phyloP scores from a whole-genome alignment of 2,113 vertebrate species.

The Piprites chloris region DNA sequence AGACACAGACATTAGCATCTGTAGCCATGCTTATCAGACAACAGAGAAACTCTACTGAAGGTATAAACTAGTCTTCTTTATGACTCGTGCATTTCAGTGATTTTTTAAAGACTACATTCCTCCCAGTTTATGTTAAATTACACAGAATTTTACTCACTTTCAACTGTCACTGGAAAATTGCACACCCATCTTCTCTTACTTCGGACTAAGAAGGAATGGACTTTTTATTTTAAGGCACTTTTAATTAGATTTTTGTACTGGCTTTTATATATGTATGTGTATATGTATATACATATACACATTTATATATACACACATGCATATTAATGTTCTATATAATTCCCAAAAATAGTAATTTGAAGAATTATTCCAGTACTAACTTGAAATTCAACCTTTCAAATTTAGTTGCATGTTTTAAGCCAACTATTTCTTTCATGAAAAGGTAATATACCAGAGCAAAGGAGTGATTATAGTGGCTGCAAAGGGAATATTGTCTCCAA shows the following conservation, averaged over 20 bases:
- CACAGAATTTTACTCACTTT: neutral
- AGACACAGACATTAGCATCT: neutral
- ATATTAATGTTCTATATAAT: neutral
- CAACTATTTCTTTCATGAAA: neutral
- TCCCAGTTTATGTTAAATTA: neutral
- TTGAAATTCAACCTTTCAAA: neutral
- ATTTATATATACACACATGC: neutral
- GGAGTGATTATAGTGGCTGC: neutral
- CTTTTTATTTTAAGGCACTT: neutral
- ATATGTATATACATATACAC: rapidly evolving
- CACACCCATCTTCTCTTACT: neutral
- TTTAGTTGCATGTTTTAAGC: neutral
- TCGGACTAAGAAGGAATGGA: neutral
- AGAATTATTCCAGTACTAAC: neutral
- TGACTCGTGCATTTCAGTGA: neutral
- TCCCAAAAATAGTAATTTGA: neutral
- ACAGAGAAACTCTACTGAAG: neutral
- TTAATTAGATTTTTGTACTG: neutral
- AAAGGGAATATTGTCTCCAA: neutral
- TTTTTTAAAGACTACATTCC: neutral
- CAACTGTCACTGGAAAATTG: neutral
- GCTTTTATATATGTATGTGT: neutral
- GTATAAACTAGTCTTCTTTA: neutral
- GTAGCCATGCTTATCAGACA: neutral
- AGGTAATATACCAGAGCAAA: neutral